A percentile compares a stretch with the other conserved stretches of the same genome.
Evolutionary conservation across 2,113 vertebrate genomes (phyloP).

Genomic region (Coregonus clupeaformis): DNA sequence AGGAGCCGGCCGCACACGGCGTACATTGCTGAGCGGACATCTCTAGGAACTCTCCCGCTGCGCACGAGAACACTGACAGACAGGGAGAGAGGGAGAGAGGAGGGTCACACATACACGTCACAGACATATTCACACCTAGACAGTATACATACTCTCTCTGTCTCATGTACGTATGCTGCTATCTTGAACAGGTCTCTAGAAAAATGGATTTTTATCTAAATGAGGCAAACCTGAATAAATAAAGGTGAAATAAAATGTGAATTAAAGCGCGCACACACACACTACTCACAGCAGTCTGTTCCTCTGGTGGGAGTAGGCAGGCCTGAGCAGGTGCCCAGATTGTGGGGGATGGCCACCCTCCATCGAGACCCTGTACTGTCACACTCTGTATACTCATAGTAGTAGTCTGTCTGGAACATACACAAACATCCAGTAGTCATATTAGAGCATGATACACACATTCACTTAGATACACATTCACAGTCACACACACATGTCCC

Average conservation of each 20-base stretch:
- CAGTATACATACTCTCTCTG: too few species aligned
- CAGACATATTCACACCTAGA: not conserved
- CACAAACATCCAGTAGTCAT: not conserved
- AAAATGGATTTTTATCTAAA: too few species aligned
- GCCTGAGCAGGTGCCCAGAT: slow-evolving; percentile 78
- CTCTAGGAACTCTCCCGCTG: slow-evolving; percentile 89
- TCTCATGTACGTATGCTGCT: too few species aligned
- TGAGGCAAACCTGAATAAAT: too few species aligned
- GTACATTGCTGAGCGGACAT: slow-evolving; percentile 94
- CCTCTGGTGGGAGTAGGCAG: slow-evolving; percentile 92
- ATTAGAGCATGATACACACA: not conserved
- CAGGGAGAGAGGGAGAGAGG: not conserved
- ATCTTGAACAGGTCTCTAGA: too few species aligned
- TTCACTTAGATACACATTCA: not conserved
- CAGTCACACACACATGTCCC: not conserved
- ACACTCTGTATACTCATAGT: slow-evolving; percentile 97
- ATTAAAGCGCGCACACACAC: not conserved
- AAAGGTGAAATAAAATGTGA: too few species aligned
- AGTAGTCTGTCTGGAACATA: slow-evolving; percentile 86
- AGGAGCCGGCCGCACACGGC: slow-evolving; percentile 88
- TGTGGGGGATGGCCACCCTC: slow-evolving; percentile 91
- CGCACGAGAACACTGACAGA: slow-evolving; percentile 89
- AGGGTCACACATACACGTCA: not conserved
- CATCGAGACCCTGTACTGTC: slow-evolving; percentile 94
- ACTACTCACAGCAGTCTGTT: slow-evolving; percentile 93